Evolutionary conservation across 2,113 vertebrate genomes (phyloP), one percentile per base, ranked within the genome.

Genomic region (Dryoscopus gambensis): DNA sequence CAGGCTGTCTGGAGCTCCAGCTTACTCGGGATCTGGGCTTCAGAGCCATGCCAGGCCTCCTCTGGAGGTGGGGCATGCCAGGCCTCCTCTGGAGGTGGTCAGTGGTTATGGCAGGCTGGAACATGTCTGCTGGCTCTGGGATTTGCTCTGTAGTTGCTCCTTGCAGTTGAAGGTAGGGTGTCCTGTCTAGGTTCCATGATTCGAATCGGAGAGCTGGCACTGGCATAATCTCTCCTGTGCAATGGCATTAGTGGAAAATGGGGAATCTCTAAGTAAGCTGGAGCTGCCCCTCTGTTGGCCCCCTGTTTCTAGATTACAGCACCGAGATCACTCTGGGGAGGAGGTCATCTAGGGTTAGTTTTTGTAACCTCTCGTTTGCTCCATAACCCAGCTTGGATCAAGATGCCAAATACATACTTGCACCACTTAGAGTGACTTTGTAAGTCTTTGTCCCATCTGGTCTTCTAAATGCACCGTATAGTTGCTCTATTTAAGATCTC

Each of bases 191-290:
- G 40, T 25, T 67, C 35, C 27, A 0, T 21, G 33, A 69, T 46
- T 89, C 0, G 0, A 50, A 20, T 21, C 0, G 0, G 28, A 77
- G 35, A 30, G 46, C 19, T 87, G 46, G 23, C 39, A 49, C 8
- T 55, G 71, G 42, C 71, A 84, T 64, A 50, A 67, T 74, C 35
- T 65, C 59, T 62, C 39, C 75, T 33, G 3, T n/a, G 8, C 3
- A 3, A 14, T 0, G 0, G 28, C 42, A 21, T 56, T 42, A 73
- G n/a, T 50, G 53, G n/a, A 65, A 89, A 90, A 78, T 6, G 13
- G 28, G 27, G 9, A 11, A 9, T 35, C 20, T 74, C 31, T 56
- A 46, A 57, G 33, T 20, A 22, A 83, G 52, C 12, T 7, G 10
- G 31, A 65, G 11, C 49, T 79, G 31, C 46, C 12, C 7, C 1